These are phyloP conservation scores for Steromphala cineraria DNA, from an alignment of 2,888 invertebrate species.

Conservation along the genomic window DNA sequence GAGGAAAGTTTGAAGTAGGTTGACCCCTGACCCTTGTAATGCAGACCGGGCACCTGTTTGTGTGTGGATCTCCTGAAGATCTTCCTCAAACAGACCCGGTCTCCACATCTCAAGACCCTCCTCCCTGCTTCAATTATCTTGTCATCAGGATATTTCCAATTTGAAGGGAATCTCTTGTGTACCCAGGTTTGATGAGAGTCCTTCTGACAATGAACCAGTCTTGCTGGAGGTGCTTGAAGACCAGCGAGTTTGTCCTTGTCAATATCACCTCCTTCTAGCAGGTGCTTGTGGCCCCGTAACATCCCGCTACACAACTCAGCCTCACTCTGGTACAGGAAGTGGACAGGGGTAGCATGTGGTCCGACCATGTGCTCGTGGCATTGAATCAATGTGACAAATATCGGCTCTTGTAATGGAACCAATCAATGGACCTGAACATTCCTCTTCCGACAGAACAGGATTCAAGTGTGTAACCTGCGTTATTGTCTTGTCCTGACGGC, in stretches of 20 bases:
- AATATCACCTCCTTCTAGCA: neutral
- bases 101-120: neutral
- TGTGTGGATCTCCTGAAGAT: neutral
- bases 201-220: conserved; percentile 10
- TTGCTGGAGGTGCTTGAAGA: neutral
- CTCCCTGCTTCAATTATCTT: neutral
- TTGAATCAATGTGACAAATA: conserved; percentile 17
- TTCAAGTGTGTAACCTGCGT: conserved; percentile 9
- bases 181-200: neutral
- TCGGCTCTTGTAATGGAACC: conserved; percentile 2
- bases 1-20: too few relatives aligned
- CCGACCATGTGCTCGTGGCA: neutral
- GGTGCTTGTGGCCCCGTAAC: neutral
- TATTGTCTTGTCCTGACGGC: conserved; percentile 11
- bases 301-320: too few relatives aligned
- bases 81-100: neutral
- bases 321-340: too few relatives aligned
- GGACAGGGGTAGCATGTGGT: neutral
- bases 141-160: conserved; percentile 14
- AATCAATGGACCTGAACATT: neutral
- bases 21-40: too few relatives aligned
- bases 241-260: neutral
- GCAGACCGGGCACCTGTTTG: too few relatives aligned
- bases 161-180: neutral
- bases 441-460: conserved; percentile 4